Base-by-base conservation (phyloP, 2,113 vertebrate genomes). In the Chitala chitala region DNA sequence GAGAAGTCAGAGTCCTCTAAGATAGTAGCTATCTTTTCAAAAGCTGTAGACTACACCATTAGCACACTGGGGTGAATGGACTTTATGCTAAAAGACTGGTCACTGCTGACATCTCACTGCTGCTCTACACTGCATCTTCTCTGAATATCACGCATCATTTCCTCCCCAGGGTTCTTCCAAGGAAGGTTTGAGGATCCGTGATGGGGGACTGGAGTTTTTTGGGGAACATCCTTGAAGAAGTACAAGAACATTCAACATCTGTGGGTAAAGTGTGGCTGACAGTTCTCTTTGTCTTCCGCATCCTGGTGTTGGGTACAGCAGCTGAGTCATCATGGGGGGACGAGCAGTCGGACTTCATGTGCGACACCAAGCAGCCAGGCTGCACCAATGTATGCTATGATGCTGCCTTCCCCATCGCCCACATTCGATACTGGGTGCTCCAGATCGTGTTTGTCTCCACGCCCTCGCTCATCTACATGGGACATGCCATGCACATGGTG, bases 141-240 rank as follows among this genome's bases (percentile, higher is more conserved):
- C 4, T 63, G 33, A 63, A 17, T 8, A 29, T 33, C 59, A 63
- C 70, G 2, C 4, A 78, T 48, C 50, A 70, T 2, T 55, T 26
- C 48, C 81, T 56, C 78, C 77, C 33, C 68, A 83, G 81, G 80
- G 75, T 71, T 70, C 58, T 13, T 79, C 77, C 63, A 69, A 76
- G 75, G 84, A 77, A 75, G 66, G 15, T 15, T 63, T 87, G 82
- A 89, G 83, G n/a, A n/a, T n/a, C 81, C 84, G 87, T 77, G 73
- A 98, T 99, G 96, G 94, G 94, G 0, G 96, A 99, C 84, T 99
- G 96, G 96, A 98, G 91, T 85, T 94, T 98, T 82, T 87, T 99
- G 77, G 95, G 95, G 44, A 94, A 96, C 77, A 93, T 99, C 84
- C 91, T 99, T 2, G 96, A 99, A 80, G 94, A 99, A 78, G 95